A percentile compares a stretch with the other conserved stretches of the same genome.
These are phyloP conservation scores for Morone saxatilis DNA, from an alignment of 2,113 vertebrate species.

Conservation along the genomic window DNA sequence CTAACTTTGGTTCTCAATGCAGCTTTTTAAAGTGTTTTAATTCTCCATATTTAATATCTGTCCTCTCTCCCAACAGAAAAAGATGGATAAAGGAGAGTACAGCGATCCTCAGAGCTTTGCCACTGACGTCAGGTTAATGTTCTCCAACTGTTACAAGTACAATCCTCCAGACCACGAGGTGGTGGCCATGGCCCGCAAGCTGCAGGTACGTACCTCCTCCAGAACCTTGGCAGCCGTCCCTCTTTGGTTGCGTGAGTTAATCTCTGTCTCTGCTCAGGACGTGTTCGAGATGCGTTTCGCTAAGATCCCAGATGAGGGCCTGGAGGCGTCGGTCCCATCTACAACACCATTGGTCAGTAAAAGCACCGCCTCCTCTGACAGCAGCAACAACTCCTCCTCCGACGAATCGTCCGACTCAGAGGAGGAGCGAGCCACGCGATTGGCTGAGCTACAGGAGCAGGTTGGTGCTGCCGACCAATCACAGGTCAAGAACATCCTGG, in stretches of 20 bases:
- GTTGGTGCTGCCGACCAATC: constrained; percentile 86
- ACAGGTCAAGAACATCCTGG: constrained; percentile 78
- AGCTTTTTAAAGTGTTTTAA: too few relatives aligned
- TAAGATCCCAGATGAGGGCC: constrained; percentile 97
- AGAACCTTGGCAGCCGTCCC: background rate
- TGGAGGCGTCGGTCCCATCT: constrained; percentile 85
- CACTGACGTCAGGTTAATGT: constrained; percentile 98
- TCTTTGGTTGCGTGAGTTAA: background rate
- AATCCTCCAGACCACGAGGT: constrained; percentile 98
- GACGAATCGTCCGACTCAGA: constrained; percentile 96
- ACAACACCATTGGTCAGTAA: constrained; percentile 92
- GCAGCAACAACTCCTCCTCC: constrained; percentile 93
- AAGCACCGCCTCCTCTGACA: constrained; percentile 94
- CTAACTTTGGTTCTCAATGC: too few relatives aligned
- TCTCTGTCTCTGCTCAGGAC: constrained; percentile 82
- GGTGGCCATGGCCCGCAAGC: constrained; percentile 98
- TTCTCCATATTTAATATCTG: background rate
- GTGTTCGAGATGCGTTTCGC: constrained; percentile 99
- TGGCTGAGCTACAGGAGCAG: constrained; percentile 99
- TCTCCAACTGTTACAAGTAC: constrained; percentile 99
- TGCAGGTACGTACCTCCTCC: constrained; percentile 87
- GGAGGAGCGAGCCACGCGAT: constrained; percentile 95
- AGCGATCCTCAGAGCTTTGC: constrained; percentile 95
- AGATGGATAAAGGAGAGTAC: constrained; percentile 97
- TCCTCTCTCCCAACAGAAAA: constrained; percentile 87